Percentiles rank a stretch among this genome's conserved stretches.
Conservation (phyloP, 2,113 vertebrate species). For the Pyxicephalus adspersus region DNA sequence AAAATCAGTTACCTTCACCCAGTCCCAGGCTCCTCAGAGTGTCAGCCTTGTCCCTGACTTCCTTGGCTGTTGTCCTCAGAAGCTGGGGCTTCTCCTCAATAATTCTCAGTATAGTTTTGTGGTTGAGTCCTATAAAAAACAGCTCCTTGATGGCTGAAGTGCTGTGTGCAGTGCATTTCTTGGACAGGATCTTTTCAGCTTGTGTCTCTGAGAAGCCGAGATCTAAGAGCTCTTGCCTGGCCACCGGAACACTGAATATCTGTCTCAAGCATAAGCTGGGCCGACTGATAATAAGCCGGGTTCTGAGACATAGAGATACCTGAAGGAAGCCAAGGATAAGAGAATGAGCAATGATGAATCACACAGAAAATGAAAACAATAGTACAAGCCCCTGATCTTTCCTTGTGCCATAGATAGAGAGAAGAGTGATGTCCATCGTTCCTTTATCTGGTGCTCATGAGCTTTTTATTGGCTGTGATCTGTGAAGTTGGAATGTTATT, state of each 20-base stretch:
- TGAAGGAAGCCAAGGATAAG: background rate
- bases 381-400: no score
- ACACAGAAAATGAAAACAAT: background rate
- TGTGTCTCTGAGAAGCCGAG: constrained; percentile 50
- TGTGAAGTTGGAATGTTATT: no score
- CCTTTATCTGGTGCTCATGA: no score
- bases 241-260: constrained; percentile 1
- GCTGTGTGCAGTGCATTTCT: constrained; percentile 54
- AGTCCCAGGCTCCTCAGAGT: constrained; percentile 79
- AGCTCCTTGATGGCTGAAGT: constrained; percentile 67
- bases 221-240: constrained; percentile 18
- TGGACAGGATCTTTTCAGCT: constrained; percentile 12
- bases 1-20: constrained; percentile 74
- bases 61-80: constrained; percentile 60
- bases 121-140: constrained; percentile 74
- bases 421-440: no score
- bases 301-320: constrained; percentile 31
- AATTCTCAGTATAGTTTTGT: constrained; percentile 65
- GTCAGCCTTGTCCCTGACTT: constrained; percentile 71
- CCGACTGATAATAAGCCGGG: background rate
- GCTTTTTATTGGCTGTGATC: no score
- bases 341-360: background rate
- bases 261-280: background rate
- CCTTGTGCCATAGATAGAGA: no score
- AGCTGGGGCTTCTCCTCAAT: constrained; percentile 77